A percentile compares a stretch with the other conserved stretches of the same genome.
Conservation (phyloP, 2,888 invertebrate species). For the Polyploca ridens region DNA sequence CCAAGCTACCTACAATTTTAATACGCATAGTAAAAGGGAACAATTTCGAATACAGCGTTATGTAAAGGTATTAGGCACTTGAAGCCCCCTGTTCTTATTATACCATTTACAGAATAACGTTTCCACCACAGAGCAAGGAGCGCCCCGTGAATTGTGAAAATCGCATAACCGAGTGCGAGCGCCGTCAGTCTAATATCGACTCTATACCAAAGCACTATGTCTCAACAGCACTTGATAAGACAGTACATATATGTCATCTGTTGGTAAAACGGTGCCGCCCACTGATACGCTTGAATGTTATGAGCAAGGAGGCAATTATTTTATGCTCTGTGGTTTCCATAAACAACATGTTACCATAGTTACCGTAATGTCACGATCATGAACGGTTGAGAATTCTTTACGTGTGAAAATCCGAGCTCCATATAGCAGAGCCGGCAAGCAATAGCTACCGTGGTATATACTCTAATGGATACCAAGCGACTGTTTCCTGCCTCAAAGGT, state of each 20-base stretch:
- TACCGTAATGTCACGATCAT: neutral
- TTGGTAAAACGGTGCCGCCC: no score
- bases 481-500: conserved; percentile 90
- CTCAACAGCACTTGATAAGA: no score
- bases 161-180: no score
- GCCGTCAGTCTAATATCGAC: no score
- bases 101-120: neutral
- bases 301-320: no score
- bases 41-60: neutral
- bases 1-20: neutral
- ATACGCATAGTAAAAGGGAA: neutral
- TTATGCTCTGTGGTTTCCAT: neutral
- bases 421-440: conserved; percentile 64
- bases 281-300: no score
- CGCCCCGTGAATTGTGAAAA: no score
- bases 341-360: neutral
- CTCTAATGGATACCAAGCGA: conserved; percentile 93
- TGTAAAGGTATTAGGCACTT: neutral
- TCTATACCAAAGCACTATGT: no score
- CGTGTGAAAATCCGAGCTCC: conserved; percentile 49
- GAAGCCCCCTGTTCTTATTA: neutral
- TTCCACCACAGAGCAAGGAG: no score
- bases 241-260: no score
- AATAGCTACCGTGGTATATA: conserved; percentile 79
- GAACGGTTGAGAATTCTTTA: conserved; percentile 8